Conservation (phyloP, 2,797 vertebrate species). For the Gouania willdenowi region DNA sequence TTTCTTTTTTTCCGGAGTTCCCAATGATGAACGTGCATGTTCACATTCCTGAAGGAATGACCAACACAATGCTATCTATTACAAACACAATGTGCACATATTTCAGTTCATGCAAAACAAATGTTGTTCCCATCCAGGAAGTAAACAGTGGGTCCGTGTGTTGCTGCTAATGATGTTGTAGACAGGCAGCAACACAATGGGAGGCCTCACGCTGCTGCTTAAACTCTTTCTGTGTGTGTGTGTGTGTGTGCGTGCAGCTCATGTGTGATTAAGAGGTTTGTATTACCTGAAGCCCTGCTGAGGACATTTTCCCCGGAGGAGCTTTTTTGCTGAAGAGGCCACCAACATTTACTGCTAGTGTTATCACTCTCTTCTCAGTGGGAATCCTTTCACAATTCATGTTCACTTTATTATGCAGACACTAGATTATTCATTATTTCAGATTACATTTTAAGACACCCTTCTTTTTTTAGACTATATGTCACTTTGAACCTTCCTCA, state of each 20-base stretch:
- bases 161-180: conserved; percentile 66
- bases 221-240: conserved; percentile 72
- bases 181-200: conserved; percentile 49
- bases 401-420: conserved; percentile 54
- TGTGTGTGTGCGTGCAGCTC: conserved; percentile 78
- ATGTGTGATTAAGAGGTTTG: conserved; percentile 85
- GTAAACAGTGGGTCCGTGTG: conserved; percentile 78
- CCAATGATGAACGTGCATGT: too few relatives aligned
- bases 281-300: conserved; percentile 82
- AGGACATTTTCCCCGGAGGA: conserved; percentile 61
- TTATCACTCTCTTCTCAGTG: conserved; percentile 54
- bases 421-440: conserved; percentile 21
- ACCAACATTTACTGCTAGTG: conserved; percentile 54
- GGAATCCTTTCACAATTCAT: conserved; percentile 35
- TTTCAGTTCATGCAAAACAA: conserved; percentile 83
- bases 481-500: too few relatives aligned
- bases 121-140: conserved; percentile 77
- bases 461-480: too few relatives aligned
- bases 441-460: conserved; percentile 36
- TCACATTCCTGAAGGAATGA: conserved; percentile 19
- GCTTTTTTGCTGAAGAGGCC: conserved; percentile 60
- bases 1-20: too few relatives aligned
- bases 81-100: conserved; percentile 32
- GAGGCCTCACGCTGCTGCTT: conserved; percentile 74
- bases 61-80: too few relatives aligned